Conservation (phyloP, 2,113 vertebrate genomes). For the Cyrtonyx montezumae region DNA sequence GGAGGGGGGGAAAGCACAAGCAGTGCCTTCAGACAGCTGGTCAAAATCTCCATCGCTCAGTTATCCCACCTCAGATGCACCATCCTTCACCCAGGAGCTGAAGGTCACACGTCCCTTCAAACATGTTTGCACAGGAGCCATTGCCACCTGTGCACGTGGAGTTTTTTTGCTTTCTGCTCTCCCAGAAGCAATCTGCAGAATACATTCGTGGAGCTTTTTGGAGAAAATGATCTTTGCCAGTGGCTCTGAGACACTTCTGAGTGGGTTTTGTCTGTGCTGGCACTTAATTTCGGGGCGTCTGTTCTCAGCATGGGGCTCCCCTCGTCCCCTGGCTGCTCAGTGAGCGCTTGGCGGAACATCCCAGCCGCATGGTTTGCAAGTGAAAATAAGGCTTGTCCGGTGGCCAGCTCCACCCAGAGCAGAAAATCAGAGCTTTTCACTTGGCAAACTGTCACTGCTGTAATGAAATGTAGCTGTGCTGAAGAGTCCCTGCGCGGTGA, state of each 20-base stretch:
- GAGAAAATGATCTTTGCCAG: not conserved
- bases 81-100: not conserved
- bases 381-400: constrained; percentile 68
- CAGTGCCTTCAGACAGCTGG: not conserved
- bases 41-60: not conserved
- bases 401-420: constrained; percentile 55
- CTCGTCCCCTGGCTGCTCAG: not conserved
- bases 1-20: not conserved
- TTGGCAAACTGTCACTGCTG: not conserved
- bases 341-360: constrained; percentile 65
- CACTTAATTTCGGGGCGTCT: not conserved
- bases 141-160: not conserved
- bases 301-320: not conserved
- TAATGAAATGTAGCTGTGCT: constrained; percentile 28
- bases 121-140: not conserved
- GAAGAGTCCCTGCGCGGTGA: not conserved
- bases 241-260: not conserved
- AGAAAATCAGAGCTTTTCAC: constrained; percentile 53
- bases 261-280: not conserved
- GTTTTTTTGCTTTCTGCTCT: not conserved
- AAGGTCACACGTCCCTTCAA: not conserved
- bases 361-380: constrained; percentile 72
- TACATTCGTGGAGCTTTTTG: not conserved
- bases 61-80: not conserved
- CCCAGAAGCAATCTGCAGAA: not conserved